These are phyloP conservation scores for Oreochromis grahami DNA, from an alignment of 2,797 vertebrate species.

Conservation along the genomic window DNA sequence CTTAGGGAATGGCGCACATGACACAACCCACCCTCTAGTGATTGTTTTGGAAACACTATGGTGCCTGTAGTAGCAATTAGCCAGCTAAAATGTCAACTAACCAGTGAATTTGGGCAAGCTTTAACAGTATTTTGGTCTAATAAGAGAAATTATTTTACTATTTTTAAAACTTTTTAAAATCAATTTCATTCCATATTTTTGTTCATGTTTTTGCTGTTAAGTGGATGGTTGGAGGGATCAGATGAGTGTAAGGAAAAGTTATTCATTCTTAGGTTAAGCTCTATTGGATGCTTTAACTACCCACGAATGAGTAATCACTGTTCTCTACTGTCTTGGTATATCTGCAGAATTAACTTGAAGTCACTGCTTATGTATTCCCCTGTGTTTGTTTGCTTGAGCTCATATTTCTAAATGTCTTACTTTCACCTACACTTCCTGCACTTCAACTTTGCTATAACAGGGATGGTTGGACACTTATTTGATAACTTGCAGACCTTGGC, in stretches of 20 bases:
- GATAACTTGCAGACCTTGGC: neutral
- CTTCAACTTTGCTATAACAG: neutral
- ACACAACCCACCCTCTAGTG: neutral
- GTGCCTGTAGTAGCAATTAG: neutral
- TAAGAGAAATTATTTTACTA: neutral
- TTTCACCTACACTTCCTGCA: neutral
- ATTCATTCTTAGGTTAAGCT: neutral
- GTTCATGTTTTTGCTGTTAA: neutral
- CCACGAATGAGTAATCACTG: neutral
- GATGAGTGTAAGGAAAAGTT: neutral
- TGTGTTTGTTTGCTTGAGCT: neutral
- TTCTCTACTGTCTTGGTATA: neutral
- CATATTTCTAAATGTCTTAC: neutral
- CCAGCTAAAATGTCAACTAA: neutral
- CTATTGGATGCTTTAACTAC: neutral
- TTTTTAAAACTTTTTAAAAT: neutral
- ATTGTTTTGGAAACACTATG: slow-evolving; percentile 17
- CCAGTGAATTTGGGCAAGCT: neutral
- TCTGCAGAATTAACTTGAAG: neutral
- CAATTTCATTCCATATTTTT: neutral
- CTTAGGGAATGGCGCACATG: neutral
- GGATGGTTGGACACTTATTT: neutral
- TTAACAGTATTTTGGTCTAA: neutral
- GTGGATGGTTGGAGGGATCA: neutral
- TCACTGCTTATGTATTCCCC: neutral